A percentile compares a stretch with the other conserved stretches of the same genome.
These are phyloP conservation scores for Amiota mariae DNA, from an alignment of 2,888 invertebrate genomes.

Conservation along the genomic window DNA sequence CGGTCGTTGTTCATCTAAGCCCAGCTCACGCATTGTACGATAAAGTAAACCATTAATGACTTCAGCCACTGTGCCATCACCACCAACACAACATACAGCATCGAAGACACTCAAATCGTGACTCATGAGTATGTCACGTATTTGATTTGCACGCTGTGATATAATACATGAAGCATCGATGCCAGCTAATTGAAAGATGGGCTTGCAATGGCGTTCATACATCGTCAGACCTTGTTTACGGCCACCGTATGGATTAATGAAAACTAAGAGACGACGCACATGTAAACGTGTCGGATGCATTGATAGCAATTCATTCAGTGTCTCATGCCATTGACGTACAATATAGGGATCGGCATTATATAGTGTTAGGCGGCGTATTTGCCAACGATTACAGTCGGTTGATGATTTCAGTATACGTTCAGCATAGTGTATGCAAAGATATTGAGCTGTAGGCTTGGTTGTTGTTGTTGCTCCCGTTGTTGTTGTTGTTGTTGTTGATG, in stretches of 20 bases:
- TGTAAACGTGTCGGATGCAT: conserved; percentile 70
- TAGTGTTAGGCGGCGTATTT: conserved; percentile 76
- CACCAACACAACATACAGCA: conserved; percentile 87
- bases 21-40: conserved; percentile 74
- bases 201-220: conserved; percentile 83
- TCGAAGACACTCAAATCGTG: conserved; percentile 77
- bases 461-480: background rate
- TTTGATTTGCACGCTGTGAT: conserved; percentile 85
- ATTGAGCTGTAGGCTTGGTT: conserved; percentile 69
- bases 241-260: conserved; percentile 90
- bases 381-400: conserved; percentile 77
- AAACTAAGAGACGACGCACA: conserved; percentile 82
- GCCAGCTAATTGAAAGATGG: conserved; percentile 79
- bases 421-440: conserved; percentile 78
- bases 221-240: conserved; percentile 82
- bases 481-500: background rate
- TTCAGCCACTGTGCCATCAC: conserved; percentile 90
- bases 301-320: conserved; percentile 74
- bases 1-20: conserved; percentile 63
- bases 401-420: conserved; percentile 72
- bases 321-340: conserved; percentile 79
- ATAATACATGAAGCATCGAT: conserved; percentile 80
- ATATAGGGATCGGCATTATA: conserved; percentile 78
- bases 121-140: conserved; percentile 79
- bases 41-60: conserved; percentile 82